Evolutionary conservation across 2,113 vertebrate species (phyloP).

Genomic region (Martes martes): DNA sequence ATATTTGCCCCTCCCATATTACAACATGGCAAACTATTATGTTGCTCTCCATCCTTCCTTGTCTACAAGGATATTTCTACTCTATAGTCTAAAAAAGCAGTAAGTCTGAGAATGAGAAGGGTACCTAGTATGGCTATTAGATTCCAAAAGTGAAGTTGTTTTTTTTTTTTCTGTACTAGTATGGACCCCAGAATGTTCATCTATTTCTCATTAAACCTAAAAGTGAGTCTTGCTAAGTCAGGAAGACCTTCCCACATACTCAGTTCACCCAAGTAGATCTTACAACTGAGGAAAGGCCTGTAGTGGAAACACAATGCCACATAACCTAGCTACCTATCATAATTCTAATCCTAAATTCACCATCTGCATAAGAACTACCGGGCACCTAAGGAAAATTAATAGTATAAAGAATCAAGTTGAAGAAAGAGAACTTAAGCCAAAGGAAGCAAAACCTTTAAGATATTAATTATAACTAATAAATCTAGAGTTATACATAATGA

Average conservation of each 20-base stretch:
- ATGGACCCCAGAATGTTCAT: not conserved
- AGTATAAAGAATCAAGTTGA: not conserved
- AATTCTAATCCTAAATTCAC: not conserved
- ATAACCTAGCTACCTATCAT: not conserved
- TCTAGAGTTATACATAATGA: not conserved
- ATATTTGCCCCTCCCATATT: not conserved
- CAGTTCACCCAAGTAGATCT: not conserved
- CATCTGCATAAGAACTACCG: not conserved
- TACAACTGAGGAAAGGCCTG: not conserved
- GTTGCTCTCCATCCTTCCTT: not conserved
- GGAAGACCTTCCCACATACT: not conserved
- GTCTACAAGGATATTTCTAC: not conserved
- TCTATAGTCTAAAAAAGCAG: not conserved
- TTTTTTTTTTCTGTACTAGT: not conserved
- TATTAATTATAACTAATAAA: not conserved
- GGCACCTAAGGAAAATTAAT: not conserved
- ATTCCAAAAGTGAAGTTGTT: not conserved
- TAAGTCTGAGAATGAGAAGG: not conserved
- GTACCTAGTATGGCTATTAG: not conserved
- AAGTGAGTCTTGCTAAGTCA: not conserved
- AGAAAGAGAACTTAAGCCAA: not conserved
- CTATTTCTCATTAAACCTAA: not conserved
- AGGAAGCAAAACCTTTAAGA: not conserved
- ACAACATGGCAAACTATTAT: not conserved
- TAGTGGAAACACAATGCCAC: not conserved